phyloP scores from a whole-genome alignment of 2,888 invertebrate genomes.

The Periphyllus acericola region DNA sequence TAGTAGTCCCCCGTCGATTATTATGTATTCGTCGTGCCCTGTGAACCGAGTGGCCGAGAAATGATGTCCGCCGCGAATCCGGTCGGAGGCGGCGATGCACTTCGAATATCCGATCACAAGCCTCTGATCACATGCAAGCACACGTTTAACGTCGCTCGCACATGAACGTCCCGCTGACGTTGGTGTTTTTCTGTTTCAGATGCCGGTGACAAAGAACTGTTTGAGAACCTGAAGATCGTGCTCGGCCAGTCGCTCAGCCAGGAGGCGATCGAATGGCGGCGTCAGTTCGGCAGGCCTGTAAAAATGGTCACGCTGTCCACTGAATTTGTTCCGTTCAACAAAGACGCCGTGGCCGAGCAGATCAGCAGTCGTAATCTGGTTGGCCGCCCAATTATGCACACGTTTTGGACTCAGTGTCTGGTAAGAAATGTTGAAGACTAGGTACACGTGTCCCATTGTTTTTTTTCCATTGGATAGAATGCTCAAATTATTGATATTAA shows the following conservation, averaged over 20 bases:
- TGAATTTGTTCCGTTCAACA: constrained; percentile 82
- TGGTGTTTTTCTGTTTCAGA: constrained; percentile 69
- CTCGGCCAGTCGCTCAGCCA: constrained; percentile 83
- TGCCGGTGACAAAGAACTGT: constrained; percentile 86
- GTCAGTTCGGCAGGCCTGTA: constrained; percentile 86
- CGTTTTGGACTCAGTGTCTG: constrained; percentile 94
- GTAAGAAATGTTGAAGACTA: constrained; percentile 71
- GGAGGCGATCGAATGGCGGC: constrained; percentile 91
- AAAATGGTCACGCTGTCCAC: constrained; percentile 86
- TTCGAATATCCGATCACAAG: constrained; percentile 75
- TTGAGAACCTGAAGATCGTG: constrained; percentile 82
- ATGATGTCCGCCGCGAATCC: constrained; percentile 47
- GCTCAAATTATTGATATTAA: too few relatives aligned
- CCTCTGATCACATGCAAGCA: constrained; percentile 79
- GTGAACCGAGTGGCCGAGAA: background rate
- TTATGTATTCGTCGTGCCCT: background rate
- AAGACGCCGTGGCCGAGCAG: constrained; percentile 78
- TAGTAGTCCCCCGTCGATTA: background rate
- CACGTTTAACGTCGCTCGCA: background rate
- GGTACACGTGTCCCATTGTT: background rate
- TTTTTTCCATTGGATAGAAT: background rate
- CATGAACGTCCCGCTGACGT: too few relatives aligned
- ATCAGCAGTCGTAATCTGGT: constrained; percentile 79
- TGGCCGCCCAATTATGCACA: constrained; percentile 90
- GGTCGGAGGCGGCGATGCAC: constrained; percentile 17